Evolutionary conservation across 2,888 invertebrate species (phyloP), one percentile per base, ranked within the genome.

Genomic region (Zygaena filipendulae): DNA sequence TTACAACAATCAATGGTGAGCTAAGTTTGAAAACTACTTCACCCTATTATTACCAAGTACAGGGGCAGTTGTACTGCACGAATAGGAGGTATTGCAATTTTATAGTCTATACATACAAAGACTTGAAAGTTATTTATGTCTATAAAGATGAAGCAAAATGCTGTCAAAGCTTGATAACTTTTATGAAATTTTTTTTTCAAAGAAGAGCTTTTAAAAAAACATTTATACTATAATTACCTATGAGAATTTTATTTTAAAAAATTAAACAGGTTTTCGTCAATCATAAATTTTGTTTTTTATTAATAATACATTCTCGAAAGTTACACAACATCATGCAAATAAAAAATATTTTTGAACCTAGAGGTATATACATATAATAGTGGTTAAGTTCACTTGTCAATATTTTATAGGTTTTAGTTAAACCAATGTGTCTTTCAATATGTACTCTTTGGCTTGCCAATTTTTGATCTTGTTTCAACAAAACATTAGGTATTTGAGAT

Each of bases 61-160:
- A 32, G 11, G 39, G 38, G 2, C 37, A 42, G 4, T 14, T 42
- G 13, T 40, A 22, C 21, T 39, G 38, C 20, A 21, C 29, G 8
- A 26, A 14, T 3, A 35, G 44, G 19, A 27, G 34, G 6, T 38
- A 20, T 12, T 44, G 40, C 8, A 40, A 43, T 30, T 27, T 40
- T 1, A 37, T 42, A 13, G 13, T 44, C 3, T 40, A 40, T 19
- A 44, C 37, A n/a, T 39, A 0, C 22, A n/a, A n/a, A n/a, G n/a
- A n/a, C n/a, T n/a, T n/a, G n/a, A n/a, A n/a, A n/a, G n/a, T n/a
- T n/a, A n/a, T 39, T 5, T 37, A 21, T 28, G 5, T 39, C 4
- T 4, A 28, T 1, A 29, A 27, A 22, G 32, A 40, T 32, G 30
- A 42, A 7, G 10, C n/a, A 9, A 18, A 16, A 18, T 25, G 25